Evolutionary conservation across 92 coral and sea anemone species (phyloP).

Genomic region (Paragorgia papillata): DNA sequence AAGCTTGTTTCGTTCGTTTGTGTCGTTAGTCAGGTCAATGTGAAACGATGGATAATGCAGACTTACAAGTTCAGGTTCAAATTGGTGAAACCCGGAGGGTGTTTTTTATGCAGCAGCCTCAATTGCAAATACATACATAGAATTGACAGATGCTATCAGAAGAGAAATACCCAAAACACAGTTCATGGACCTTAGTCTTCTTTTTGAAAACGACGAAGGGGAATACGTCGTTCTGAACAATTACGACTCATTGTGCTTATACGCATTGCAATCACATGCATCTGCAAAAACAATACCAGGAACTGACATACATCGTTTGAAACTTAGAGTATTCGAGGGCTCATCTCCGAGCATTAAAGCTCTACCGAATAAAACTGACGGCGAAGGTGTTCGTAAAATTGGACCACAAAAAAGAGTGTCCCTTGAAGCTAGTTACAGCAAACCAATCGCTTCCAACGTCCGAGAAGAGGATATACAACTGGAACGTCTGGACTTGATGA

Average conservation of each 20-base stretch:
- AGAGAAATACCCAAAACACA: slow-evolving; percentile 29
- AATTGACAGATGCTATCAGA: slow-evolving; percentile 6
- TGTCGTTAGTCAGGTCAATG: not conserved
- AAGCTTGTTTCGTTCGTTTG: too few species aligned
- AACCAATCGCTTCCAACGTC: too few species aligned
- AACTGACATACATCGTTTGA: too few species aligned
- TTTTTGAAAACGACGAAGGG: slow-evolving; percentile 36
- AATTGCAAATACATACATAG: not conserved
- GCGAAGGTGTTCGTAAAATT: not conserved
- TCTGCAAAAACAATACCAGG: slow-evolving; percentile 34
- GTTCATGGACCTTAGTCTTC: slow-evolving; percentile 24
- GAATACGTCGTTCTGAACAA: slow-evolving; percentile 28
- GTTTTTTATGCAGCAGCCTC: slow-evolving; percentile 23
- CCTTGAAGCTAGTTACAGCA: slow-evolving; percentile 24
- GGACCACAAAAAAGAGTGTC: slow-evolving; percentile 10
- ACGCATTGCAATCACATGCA: slow-evolving; percentile 2
- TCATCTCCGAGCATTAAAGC: slow-evolving; percentile 11
- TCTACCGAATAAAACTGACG: not conserved
- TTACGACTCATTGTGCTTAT: slow-evolving; percentile 10
- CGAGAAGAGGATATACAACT: too few species aligned
- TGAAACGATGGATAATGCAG: not conserved
- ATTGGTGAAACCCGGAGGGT: slow-evolving; percentile 22
- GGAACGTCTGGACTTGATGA: not conserved
- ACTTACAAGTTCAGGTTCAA: slow-evolving; percentile 23
- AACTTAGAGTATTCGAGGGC: slow-evolving; percentile 14